Conservation (phyloP, 2,888 invertebrate genomes). For the Panzeria rudis region DNA sequence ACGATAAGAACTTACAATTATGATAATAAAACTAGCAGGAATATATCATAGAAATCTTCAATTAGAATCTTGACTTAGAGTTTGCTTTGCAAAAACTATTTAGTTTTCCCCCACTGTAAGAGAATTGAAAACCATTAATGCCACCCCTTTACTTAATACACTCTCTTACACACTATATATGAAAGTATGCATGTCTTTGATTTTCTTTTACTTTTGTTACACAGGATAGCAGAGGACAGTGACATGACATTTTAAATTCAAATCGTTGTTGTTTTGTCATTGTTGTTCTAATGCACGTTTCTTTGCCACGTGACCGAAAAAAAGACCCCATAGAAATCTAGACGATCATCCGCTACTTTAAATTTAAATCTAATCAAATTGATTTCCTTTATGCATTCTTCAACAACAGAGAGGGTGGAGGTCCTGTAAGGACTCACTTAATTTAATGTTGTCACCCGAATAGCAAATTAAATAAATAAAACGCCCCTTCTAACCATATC, state of each 20-base stretch:
- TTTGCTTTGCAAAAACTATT: background rate
- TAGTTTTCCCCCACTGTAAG: background rate
- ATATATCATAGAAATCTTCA: background rate
- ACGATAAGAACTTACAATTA: background rate
- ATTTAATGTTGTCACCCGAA: constrained; percentile 69
- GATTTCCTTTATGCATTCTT: constrained; percentile 76
- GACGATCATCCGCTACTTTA: constrained; percentile 80
- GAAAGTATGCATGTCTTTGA: background rate
- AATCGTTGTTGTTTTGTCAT: constrained; percentile 49
- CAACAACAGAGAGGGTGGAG: constrained; percentile 1
- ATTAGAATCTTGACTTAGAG: background rate
- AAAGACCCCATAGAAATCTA: constrained; percentile 77
- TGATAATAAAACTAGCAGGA: background rate
- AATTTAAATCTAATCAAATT: constrained; percentile 83
- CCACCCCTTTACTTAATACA: constrained; percentile 22
- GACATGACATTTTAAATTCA: constrained; percentile 70
- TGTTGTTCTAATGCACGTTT: constrained; percentile 64
- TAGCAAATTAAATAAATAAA: constrained; percentile 45
- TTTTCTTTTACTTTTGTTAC: constrained; percentile 10
- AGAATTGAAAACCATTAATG: background rate
- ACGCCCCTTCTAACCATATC: constrained; percentile 45
- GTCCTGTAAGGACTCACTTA: constrained; percentile 62
- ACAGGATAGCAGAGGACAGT: constrained; percentile 51
- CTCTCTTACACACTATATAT: background rate
- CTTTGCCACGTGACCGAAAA: constrained; percentile 75